Evolutionary conservation across 2,113 vertebrate species (phyloP).

Genomic region (Xiphophorus hellerii): DNA sequence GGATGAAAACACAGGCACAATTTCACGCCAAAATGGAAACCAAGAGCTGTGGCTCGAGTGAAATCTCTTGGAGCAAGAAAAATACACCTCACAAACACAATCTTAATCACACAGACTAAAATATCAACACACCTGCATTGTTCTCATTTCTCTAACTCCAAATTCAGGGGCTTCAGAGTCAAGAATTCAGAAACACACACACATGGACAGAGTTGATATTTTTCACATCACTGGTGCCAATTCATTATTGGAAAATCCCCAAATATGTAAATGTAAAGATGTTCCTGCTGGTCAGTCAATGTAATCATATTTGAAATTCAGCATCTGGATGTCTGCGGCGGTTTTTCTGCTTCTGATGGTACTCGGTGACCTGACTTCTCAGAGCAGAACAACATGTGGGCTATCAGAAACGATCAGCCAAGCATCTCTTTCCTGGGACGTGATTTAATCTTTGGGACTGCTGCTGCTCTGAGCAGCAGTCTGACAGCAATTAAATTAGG

Average conservation of each 20-base stretch:
- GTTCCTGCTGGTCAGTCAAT: slow-evolving; percentile 49
- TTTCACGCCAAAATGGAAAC: slow-evolving; percentile 32
- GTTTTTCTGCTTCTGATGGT: slow-evolving; percentile 40
- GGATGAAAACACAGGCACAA: slow-evolving; percentile 42
- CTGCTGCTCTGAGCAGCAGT: slow-evolving; percentile 57
- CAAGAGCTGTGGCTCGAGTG: slow-evolving; percentile 29
- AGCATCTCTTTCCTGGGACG: slow-evolving; percentile 63
- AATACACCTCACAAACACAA: slow-evolving; percentile 19
- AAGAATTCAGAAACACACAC: slow-evolving; percentile 3
- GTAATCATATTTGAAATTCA: slow-evolving; percentile 69
- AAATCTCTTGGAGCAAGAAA: slow-evolving; percentile 27
- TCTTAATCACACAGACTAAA: background rate
- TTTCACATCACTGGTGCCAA: slow-evolving; percentile 34
- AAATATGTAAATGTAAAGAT: slow-evolving; percentile 61
- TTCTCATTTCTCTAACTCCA: slow-evolving; percentile 9
- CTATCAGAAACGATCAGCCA: slow-evolving; percentile 67
- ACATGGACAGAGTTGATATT: background rate
- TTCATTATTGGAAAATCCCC: slow-evolving; percentile 37
- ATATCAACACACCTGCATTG: background rate
- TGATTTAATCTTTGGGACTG: slow-evolving; percentile 68
- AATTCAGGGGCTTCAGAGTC: slow-evolving; percentile 8
- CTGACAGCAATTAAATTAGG: slow-evolving; percentile 70
- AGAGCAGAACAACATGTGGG: slow-evolving; percentile 63
- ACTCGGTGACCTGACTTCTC: slow-evolving; percentile 52
- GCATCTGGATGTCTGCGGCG: slow-evolving; percentile 53